Base-by-base conservation (phyloP, 2,113 vertebrate genomes). In the Sciurus niger region DNA sequence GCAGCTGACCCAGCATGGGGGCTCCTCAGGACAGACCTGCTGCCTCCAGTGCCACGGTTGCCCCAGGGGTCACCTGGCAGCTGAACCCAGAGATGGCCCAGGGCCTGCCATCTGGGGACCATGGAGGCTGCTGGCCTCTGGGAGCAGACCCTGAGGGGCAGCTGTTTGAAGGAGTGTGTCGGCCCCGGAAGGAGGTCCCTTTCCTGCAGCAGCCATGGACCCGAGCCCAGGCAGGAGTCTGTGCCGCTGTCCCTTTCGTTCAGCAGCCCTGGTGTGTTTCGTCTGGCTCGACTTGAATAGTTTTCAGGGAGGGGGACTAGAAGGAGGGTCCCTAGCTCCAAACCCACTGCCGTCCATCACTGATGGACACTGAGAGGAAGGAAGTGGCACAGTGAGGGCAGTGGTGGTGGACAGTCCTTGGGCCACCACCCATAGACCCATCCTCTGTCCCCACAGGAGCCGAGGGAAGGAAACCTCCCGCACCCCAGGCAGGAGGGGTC, bases 11-110 rank as follows among this genome's bases (percentile, higher is more conserved):
- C 79, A 40, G 48, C 40, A 0, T 40, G 40, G 40, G 40, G 40
- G 40, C 40, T 40, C 58, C 58, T 79, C 17, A 2, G 63, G 24
- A 84, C 8, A 77, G 73, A 30, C 72, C 43, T 6, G 63, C 40
- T 40, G 3, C 40, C 30, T 14, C 2, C 8, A 6, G 46, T n/a
- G 6, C 2, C 4, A 46, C 0, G 5, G 46, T 40, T 9, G 58
- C 17, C 58, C 22, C 20, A 43, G 78, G 40, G n/a, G 30, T 37
- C 32, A 18, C 1, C 37, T 37, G 37, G 37, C 46, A 53, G 14
- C 28, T 34, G 60, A 48, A 18, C 53, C n/a, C 10, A 70, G 22
- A 30, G 51, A 12, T 28, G 74, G 34, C 20, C 46, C 46, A 37
- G 9, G n/a, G 72, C n/a, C 78, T 60, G 55, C 7, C 48, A 67